Conservation (phyloP, 2,888 invertebrate genomes). For the Xestia sexstrigata region DNA sequence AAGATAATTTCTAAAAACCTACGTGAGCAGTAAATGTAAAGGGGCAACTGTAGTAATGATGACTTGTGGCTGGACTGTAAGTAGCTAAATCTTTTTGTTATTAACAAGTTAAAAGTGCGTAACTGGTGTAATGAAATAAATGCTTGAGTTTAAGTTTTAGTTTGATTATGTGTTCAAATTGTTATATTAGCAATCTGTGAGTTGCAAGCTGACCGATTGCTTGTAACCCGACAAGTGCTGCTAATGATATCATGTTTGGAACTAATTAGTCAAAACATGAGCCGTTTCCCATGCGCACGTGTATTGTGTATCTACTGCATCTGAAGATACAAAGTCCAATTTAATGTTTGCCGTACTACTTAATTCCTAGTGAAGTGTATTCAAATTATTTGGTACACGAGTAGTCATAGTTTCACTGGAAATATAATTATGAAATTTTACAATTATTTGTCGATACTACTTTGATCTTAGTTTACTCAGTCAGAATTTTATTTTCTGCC, state of each 20-base stretch:
- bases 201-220: not conserved
- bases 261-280: slow-evolving; percentile 47
- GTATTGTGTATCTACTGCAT: not conserved
- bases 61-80: too few relatives aligned
- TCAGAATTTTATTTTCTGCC: slow-evolving; percentile 19
- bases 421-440: slow-evolving; percentile 1
- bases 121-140: not conserved
- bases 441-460: slow-evolving; percentile 10
- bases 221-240: slow-evolving; percentile 12
- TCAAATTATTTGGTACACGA: slow-evolving; percentile 8
- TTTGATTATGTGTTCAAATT: slow-evolving; percentile 3
- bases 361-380: slow-evolving; percentile 10
- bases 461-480: slow-evolving; percentile 1
- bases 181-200: slow-evolving; percentile 4
- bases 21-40: not conserved
- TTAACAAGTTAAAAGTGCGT: not conserved
- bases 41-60: not conserved
- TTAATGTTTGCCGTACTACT: not conserved
- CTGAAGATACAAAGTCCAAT: not conserved
- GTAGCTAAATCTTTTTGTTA: not conserved
- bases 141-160: not conserved
- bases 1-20: slow-evolving; percentile 12
- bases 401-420: slow-evolving; percentile 4
- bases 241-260: slow-evolving; percentile 49
- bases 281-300: not conserved